These are phyloP conservation scores for Mercenaria mercenaria DNA, from an alignment of 1,140 invertebrate species.

Conservation along the genomic window DNA sequence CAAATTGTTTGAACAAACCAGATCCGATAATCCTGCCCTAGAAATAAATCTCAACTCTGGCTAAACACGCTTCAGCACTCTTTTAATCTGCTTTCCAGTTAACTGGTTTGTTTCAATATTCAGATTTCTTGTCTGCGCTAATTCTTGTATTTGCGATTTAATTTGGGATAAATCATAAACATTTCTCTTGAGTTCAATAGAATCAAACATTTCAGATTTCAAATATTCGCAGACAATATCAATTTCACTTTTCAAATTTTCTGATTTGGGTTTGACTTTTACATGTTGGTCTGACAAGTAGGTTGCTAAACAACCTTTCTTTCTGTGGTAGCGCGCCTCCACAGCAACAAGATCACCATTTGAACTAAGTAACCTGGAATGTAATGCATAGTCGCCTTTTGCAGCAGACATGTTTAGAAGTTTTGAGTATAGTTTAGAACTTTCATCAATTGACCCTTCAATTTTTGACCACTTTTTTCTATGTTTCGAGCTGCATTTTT, in stretches of 20 bases:
- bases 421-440: background rate
- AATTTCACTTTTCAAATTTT: too few relatives aligned
- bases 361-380: background rate
- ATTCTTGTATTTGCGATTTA: background rate
- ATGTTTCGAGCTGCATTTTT: background rate
- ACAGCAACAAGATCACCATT: background rate
- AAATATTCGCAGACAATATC: background rate
- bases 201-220: background rate
- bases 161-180: background rate
- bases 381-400: background rate
- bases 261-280: too few relatives aligned
- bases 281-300: background rate
- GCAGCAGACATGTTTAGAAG: background rate
- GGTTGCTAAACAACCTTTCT: background rate
- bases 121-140: background rate
- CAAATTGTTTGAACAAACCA: background rate
- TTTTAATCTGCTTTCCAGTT: background rate
- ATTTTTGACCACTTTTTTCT: background rate
- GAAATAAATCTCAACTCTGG: slow-evolving; percentile 8
- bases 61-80: background rate
- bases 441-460: background rate
- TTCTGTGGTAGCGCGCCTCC: slow-evolving; percentile 6
- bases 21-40: background rate
- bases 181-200: background rate
- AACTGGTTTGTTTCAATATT: background rate